These are phyloP conservation scores for Turnix velox DNA, from an alignment of 2,113 vertebrate species.

Conservation along the genomic window DNA sequence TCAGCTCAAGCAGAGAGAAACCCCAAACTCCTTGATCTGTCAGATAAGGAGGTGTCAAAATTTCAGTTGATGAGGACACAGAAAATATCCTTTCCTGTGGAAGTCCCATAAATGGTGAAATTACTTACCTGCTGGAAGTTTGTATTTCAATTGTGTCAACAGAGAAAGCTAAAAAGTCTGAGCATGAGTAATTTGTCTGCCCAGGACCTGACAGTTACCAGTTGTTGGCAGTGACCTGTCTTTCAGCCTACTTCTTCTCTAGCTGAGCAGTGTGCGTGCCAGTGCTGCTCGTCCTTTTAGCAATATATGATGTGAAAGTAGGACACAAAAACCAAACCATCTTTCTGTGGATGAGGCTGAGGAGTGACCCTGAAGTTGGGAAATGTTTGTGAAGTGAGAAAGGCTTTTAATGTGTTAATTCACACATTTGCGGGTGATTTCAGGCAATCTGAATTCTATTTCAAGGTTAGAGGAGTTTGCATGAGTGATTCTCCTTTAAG, in stretches of 20 bases:
- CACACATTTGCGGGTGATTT: neutral
- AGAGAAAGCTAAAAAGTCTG: neutral
- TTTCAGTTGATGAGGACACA: neutral
- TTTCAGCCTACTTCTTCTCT: neutral
- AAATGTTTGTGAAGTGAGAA: neutral
- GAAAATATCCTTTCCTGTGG: neutral
- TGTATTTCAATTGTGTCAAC: neutral
- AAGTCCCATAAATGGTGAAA: neutral
- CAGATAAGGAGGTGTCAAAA: neutral
- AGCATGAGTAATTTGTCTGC: neutral
- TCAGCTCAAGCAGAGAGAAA: rapidly evolving
- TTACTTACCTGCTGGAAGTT: neutral
- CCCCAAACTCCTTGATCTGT: rapidly evolving
- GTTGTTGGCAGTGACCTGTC: neutral
- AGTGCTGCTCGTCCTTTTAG: neutral
- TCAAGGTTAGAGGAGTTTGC: neutral
- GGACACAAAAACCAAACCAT: neutral
- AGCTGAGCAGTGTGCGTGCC: neutral
- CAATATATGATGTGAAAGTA: neutral
- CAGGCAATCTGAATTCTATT: neutral
- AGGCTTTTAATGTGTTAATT: neutral
- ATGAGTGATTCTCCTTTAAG: neutral
- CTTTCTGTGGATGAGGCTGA: neutral
- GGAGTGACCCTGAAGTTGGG: neutral
- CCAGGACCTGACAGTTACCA: neutral